Conservation (phyloP, 2,797 vertebrate species). For the Enoplosus armatus region DNA sequence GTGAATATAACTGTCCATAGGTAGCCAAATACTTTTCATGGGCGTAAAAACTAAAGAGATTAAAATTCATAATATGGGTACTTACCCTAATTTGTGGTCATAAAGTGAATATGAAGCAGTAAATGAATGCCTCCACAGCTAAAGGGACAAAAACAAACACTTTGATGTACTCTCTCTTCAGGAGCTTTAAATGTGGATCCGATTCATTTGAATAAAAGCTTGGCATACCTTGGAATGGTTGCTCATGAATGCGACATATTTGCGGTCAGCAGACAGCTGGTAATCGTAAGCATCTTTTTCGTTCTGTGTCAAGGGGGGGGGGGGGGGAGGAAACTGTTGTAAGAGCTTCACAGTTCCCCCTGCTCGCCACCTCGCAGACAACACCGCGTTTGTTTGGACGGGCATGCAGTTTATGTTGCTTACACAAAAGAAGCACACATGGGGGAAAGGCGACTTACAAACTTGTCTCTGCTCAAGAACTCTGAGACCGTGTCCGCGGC, state of each 20-base stretch:
- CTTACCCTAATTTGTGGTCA: conserved; percentile 85
- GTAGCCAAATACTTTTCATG: not conserved
- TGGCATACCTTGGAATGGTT: conserved; percentile 91
- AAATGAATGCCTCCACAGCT: conserved; percentile 96
- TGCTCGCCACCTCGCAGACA: not conserved
- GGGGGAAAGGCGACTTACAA: conserved; percentile 83
- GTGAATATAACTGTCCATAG: not conserved
- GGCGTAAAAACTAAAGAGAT: not conserved
- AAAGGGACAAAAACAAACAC: conserved; percentile 34
- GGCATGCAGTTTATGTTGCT: not conserved
- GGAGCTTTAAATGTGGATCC: not conserved
- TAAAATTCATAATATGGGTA: not conserved
- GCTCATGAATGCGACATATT: conserved; percentile 91
- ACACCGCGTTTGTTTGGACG: not conserved
- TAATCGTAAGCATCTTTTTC: conserved; percentile 88
- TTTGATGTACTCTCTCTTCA: not conserved
- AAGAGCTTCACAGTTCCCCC: not conserved
- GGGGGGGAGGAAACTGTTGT: not conserved
- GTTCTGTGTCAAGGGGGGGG: conserved; percentile 85
- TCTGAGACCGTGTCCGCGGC: conserved; percentile 57
- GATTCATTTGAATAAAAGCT: not conserved
- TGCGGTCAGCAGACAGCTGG: conserved; percentile 88
- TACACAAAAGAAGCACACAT: not conserved
- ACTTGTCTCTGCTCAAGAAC: conserved; percentile 84
- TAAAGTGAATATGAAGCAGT: conserved; percentile 92